Percentiles rank a stretch among this genome's conserved stretches.
Conservation (phyloP, 1,140 invertebrate species). For the Augochlora pura region DNA sequence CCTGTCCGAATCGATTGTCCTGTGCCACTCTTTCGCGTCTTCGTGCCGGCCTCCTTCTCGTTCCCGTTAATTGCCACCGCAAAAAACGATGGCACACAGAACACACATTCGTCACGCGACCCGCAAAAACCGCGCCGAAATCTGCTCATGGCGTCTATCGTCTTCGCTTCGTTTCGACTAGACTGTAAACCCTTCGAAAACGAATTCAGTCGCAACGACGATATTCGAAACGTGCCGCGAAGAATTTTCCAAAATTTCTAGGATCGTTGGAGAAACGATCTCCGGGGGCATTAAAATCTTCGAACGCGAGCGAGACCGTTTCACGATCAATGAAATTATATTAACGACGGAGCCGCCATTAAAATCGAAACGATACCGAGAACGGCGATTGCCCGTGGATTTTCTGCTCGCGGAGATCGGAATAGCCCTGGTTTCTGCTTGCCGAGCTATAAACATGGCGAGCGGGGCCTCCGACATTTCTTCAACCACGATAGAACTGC, state of each 20-base stretch:
- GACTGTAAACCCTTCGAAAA: too few species aligned
- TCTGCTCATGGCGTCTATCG: too few species aligned
- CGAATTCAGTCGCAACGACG: too few species aligned
- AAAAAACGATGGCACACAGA: conserved; percentile 22
- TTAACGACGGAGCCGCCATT: conserved; percentile 13
- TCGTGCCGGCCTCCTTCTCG: conserved; percentile 43
- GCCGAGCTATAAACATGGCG: not conserved
- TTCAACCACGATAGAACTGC: not conserved
- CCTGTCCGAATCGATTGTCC: conserved; percentile 63
- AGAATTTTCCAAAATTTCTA: too few species aligned
- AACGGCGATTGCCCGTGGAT: too few species aligned
- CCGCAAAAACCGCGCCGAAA: not conserved
- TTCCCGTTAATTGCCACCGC: conserved; percentile 51
- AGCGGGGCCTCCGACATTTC: not conserved
- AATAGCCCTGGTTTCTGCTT: conserved; percentile 14
- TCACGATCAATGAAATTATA: conserved; percentile 47
- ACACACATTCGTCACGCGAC: not conserved
- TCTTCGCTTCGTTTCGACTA: too few species aligned
- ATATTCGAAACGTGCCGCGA: too few species aligned
- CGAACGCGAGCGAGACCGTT: conserved; percentile 43
- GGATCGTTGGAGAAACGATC: too few species aligned
- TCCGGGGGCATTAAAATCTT: too few species aligned
- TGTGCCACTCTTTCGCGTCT: conserved; percentile 43
- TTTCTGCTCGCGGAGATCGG: too few species aligned
- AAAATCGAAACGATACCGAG: conserved; percentile 20